Percentiles rank a stretch among this genome's conserved stretches.
Evolutionary conservation across 2,113 vertebrate genomes (phyloP).

Genomic region (Phaethon lepturus): DNA sequence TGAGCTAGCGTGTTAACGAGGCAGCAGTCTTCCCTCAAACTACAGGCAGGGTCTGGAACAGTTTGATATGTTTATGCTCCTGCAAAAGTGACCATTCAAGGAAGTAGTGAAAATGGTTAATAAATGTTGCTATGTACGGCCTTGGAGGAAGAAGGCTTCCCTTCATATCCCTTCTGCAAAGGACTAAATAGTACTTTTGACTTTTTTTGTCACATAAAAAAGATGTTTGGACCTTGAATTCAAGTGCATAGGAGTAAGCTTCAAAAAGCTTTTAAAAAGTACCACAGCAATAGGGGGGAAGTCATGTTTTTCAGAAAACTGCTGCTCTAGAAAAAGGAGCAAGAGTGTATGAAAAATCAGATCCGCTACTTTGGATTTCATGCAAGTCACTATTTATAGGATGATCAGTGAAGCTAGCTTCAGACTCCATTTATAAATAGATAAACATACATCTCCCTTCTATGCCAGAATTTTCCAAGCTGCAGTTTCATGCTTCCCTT

Average conservation of each 20-base stretch:
- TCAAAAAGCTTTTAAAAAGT: not conserved
- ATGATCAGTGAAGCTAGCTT: conserved; percentile 7
- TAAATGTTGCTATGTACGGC: not conserved
- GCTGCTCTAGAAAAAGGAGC: not conserved
- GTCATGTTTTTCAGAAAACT: not conserved
- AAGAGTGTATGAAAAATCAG: not conserved
- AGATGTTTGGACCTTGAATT: not conserved
- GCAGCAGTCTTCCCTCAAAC: not conserved
- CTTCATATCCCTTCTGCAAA: not conserved
- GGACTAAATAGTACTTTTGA: not conserved
- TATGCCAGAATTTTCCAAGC: not conserved
- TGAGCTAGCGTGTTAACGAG: not conserved
- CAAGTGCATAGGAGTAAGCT: not conserved
- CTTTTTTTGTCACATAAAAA: not conserved
- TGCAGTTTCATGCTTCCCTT: not conserved
- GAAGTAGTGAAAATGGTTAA: not conserved
- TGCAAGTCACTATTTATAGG: conserved; percentile 19
- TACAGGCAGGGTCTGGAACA: not conserved
- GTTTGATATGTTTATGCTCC: not conserved
- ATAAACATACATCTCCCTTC: not conserved
- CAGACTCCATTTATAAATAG: conserved; percentile 44
- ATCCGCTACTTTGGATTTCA: not conserved
- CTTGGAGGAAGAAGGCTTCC: not conserved
- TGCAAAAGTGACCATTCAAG: not conserved
- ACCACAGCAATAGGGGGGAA: not conserved